Conservation (phyloP, 1,140 invertebrate genomes). For the Atta texana region DNA sequence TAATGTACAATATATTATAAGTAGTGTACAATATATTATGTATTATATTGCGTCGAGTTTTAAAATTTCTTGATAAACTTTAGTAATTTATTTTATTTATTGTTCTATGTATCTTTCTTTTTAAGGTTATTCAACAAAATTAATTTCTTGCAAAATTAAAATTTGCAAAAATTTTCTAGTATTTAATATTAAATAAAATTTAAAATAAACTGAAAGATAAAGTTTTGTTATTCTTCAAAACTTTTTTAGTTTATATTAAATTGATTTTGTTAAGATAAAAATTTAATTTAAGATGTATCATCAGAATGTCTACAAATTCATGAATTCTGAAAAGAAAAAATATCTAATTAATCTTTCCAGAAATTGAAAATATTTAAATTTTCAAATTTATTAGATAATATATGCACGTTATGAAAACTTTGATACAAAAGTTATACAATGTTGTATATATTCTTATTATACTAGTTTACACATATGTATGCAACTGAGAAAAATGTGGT, state of each 20-base stretch:
- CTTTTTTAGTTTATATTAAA: background rate
- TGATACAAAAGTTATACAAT: conserved; percentile 27
- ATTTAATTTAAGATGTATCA: background rate
- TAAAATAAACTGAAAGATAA: conserved; percentile 20
- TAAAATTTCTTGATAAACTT: background rate
- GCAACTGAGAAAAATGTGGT: background rate
- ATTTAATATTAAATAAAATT: conserved; percentile 12
- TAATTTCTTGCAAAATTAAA: conserved; percentile 24
- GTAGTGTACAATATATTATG: background rate
- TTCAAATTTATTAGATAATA: conserved; percentile 6
- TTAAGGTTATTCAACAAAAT: background rate
- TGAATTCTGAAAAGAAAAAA: background rate
- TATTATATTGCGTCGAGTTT: conserved; percentile 7
- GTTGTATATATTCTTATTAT: background rate
- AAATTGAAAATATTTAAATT: background rate
- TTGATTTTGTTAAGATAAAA: conserved; percentile 4
- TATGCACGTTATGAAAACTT: background rate
- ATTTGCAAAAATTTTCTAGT: background rate
- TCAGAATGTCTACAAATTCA: conserved; percentile 24
- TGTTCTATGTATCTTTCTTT: background rate
- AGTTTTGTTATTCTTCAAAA: background rate
- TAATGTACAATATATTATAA: conserved; percentile 3
- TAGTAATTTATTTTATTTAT: background rate
- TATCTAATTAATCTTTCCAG: background rate
- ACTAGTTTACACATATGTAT: background rate